Conservation (phyloP, 2,113 vertebrate species). For the Potamarius usumacintae region DNA sequence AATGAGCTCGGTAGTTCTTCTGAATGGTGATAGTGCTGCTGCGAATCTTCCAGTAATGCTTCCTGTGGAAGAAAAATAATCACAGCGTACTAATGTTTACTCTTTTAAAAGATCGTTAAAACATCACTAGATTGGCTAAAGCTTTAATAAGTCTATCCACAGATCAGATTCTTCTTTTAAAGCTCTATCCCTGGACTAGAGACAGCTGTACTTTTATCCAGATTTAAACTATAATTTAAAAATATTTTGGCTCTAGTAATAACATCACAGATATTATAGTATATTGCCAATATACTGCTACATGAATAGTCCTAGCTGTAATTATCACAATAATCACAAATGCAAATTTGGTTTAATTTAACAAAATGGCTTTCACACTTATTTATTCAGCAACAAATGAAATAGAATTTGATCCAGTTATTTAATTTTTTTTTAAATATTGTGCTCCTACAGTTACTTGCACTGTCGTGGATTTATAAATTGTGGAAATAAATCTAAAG, state of each 20-base stretch:
- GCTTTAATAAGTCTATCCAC: neutral
- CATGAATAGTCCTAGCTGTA: neutral
- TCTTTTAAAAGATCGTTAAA: neutral
- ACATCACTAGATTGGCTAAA: neutral
- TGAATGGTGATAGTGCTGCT: conserved; percentile 82
- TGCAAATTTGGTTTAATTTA: neutral
- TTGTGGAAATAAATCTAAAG: no score
- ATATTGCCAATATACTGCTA: neutral
- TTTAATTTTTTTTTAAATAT: neutral
- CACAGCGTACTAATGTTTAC: neutral
- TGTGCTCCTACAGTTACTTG: neutral
- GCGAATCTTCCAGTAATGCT: conserved; percentile 79
- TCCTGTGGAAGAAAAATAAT: conserved; percentile 70
- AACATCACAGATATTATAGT: neutral
- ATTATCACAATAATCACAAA: neutral
- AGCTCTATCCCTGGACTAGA: neutral
- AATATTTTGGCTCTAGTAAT: neutral
- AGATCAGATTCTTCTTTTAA: neutral
- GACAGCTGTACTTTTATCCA: neutral
- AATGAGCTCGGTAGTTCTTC: conserved; percentile 86
- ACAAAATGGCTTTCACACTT: neutral
- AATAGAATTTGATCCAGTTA: neutral
- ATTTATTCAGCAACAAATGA: neutral
- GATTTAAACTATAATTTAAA: neutral
- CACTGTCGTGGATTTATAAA: no score